Base-by-base conservation (phyloP, 2,888 invertebrate genomes). In the Chromoteleia sp. region DNA sequence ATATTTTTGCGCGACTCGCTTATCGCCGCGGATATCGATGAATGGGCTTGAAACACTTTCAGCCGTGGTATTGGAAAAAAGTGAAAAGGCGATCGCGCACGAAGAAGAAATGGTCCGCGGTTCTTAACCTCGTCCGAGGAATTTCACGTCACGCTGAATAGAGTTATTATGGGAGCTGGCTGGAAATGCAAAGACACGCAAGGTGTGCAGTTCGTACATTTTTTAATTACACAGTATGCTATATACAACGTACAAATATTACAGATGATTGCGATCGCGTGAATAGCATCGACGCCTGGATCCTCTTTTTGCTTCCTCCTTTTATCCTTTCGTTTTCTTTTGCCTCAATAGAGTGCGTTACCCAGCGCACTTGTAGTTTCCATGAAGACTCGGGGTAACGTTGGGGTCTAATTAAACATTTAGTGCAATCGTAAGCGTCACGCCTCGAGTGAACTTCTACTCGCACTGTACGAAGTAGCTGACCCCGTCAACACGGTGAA, bases 201-300 rank as follows among this genome's bases (percentile, higher is more conserved):
- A 71, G 61, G 25, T 63, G 59, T 75, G 29, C 45, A 68, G 65
- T 67, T 79, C 59, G 45, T 71, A 59, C 30, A 63, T 65, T 75
- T 82, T 70, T 71, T 82, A 77, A 77, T 82, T 78, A 73, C 30
- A 82, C 61, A 76, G 61, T 82, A 71, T 76, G 29, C 74, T 89
- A 85, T 88, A 87, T 87, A 88, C 85, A 88, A 85, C 84, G 84
- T 87, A 86, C 88, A 88, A 88, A 87, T 88, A 87, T 87, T 87
- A 88, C 87, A 88, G 74, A 80, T 81, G 71, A 80, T 77, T 79
- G 75, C 78, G 71, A 82, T 82, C 67, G 82, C 82, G 79, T 79
- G 82, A 79, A 82, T 39, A 17, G 56, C 67, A 59, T 61, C 61
- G 76, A 76, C 71, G 50, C 65, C 73, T 30, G 70, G 43, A 39